These are phyloP conservation scores for Nyctibius bracteatus DNA, from an alignment of 2,113 vertebrate species.

Conservation along the genomic window DNA sequence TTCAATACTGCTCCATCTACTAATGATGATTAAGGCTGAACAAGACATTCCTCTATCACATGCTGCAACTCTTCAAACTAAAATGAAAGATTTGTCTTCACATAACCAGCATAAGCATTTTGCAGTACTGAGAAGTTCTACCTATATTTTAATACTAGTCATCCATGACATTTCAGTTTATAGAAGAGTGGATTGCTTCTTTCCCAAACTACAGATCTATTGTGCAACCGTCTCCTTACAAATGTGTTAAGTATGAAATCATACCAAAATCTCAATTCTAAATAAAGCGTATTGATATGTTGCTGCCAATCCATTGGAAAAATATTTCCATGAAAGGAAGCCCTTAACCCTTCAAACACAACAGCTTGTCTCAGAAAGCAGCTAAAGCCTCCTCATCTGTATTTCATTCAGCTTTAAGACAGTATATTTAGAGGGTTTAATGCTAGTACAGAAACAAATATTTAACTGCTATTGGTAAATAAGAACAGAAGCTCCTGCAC, in stretches of 20 bases:
- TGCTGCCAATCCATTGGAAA: conserved; percentile 11
- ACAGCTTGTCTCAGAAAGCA: background rate
- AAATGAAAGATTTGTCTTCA: conserved; percentile 3
- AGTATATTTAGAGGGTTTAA: background rate
- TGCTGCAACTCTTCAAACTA: background rate
- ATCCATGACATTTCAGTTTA: background rate
- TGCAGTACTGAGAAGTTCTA: background rate
- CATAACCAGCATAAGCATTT: background rate
- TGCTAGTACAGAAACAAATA: background rate
- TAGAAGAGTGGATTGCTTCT: background rate
- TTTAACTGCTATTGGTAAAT: background rate
- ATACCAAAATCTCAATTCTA: background rate
- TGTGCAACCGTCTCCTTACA: conserved; percentile 1
- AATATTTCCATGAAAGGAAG: background rate
- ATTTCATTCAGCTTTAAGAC: background rate
- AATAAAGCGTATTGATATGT: conserved; percentile 16
- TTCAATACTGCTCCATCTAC: conserved; percentile 33
- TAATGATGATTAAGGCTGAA: background rate
- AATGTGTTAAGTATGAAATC: background rate
- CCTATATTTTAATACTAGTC: conserved; percentile 16
- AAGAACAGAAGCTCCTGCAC: background rate
- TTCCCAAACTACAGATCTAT: background rate
- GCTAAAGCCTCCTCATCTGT: background rate
- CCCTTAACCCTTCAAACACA: background rate
- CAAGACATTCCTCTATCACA: background rate